These are phyloP conservation scores for Oligia latruncula DNA, from an alignment of 2,888 invertebrate genomes.

Conservation along the genomic window DNA sequence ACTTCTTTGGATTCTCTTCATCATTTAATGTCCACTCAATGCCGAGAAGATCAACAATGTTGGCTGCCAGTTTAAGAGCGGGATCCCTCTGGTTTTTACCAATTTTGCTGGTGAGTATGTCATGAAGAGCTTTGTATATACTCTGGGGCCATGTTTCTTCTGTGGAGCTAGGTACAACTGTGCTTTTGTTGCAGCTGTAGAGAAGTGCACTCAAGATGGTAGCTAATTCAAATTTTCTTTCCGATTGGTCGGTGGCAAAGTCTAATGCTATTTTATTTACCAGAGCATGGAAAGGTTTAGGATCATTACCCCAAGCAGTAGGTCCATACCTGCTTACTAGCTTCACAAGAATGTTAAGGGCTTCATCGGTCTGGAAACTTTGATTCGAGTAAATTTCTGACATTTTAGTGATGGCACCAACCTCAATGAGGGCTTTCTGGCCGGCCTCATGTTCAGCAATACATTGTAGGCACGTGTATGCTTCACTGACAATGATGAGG, in stretches of 20 bases:
- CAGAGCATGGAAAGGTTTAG: constrained; percentile 94
- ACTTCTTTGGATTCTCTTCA: constrained; percentile 95
- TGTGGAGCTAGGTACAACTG: constrained; percentile 91
- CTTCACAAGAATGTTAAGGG: constrained; percentile 94
- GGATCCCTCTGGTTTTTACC: constrained; percentile 97
- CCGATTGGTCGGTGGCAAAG: constrained; percentile 96
- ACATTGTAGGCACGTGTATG: constrained; percentile 95
- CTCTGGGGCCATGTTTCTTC: constrained; percentile 95
- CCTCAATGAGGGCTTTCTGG: constrained; percentile 94
- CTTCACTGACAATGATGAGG: constrained; percentile 96
- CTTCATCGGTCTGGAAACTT: constrained; percentile 97
- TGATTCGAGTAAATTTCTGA: constrained; percentile 96
- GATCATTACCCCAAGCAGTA: constrained; percentile 94
- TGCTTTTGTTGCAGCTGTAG: constrained; percentile 92
- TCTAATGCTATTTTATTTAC: constrained; percentile 95
- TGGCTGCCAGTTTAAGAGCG: constrained; percentile 95
- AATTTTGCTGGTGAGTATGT: constrained; percentile 96
- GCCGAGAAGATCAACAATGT: constrained; percentile 94
- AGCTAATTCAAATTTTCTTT: constrained; percentile 97
- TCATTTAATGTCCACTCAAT: constrained; percentile 96
- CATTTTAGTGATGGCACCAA: constrained; percentile 95
- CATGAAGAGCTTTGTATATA: constrained; percentile 94
- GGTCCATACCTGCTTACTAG: constrained; percentile 93
- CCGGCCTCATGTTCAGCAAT: constrained; percentile 95
- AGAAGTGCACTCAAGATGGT: constrained; percentile 94